Percentiles rank a stretch among this genome's conserved stretches.
Conservation (phyloP, 2,113 vertebrate species). For the Megaceryle maxima region DNA sequence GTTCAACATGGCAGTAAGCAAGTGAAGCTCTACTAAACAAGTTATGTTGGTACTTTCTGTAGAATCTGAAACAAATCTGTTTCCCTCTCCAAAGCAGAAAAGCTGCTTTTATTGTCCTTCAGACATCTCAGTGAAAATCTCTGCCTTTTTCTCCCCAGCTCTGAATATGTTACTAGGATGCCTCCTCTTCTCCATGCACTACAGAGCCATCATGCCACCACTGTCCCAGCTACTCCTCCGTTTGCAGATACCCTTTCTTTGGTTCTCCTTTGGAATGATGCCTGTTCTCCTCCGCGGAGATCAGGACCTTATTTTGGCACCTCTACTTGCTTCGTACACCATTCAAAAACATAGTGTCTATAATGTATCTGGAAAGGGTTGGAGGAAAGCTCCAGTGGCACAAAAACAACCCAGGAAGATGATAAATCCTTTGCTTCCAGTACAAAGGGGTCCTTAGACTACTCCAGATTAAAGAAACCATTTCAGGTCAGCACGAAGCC, state of each 20-base stretch:
- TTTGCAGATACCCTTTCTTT: too few species aligned
- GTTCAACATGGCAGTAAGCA: background rate
- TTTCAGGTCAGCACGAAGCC: background rate
- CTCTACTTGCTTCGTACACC: background rate
- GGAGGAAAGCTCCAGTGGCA: background rate
- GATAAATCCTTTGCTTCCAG: background rate
- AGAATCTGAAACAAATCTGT: background rate
- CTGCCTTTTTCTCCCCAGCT: background rate
- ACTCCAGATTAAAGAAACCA: background rate
- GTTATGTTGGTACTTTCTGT: background rate
- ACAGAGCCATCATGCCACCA: background rate
- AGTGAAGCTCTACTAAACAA: background rate
- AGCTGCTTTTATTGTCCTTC: background rate
- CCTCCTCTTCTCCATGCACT: background rate
- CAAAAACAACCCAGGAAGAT: background rate
- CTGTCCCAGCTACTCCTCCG: background rate
- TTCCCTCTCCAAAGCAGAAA: background rate
- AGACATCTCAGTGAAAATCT: background rate
- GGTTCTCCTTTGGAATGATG: background rate
- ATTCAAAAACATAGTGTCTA: background rate
- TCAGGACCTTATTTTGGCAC: background rate
- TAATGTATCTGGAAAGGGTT: background rate
- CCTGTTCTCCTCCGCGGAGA: background rate
- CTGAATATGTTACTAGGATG: background rate
- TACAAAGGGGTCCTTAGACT: background rate